Evolutionary conservation across 2,113 vertebrate species (phyloP), one percentile per base, ranked within the genome.

Genomic region (Microtus richardsoni): DNA sequence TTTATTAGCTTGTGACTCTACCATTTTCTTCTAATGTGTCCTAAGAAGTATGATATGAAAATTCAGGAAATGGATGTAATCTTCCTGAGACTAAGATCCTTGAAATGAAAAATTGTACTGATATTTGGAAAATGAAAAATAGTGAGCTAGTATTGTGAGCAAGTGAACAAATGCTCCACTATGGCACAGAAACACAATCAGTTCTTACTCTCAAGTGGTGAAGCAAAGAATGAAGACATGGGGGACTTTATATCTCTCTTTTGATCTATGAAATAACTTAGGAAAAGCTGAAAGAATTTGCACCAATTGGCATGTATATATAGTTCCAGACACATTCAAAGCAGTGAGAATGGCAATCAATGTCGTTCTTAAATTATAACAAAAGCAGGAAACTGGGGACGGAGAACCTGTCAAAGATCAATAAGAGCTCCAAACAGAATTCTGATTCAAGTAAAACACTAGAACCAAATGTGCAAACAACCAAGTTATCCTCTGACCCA

Each of bases 51-150:
- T 86, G 79, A 79, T 54, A 94, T 44, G 70, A 96, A 85, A 58
- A 85, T 95, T 97, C 78, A 93, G 97, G 78, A 91, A 54, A 95
- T 60, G 93, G 30, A 96, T 54, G 97, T 91, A 95, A 36, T 97
- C 97, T 98, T 95, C 97, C 98, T 84, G 96, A 96, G 86, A 91
- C 62, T 93, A 94, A 96, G 70, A 83, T 93, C 96, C 90, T 97
- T 93, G n/a, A 96, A 98, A 98, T 97, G 94, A 98, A 21, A 93
- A 98, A 98, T 54, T 49, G 87, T 96, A 64, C 44, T 85, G 73
- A 97, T 98, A 96, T 95, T 97, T 80, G 96, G 93, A 92, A 98
- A 98, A 97, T 97, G 95, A 98, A 98, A 98, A 98, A 94, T 52
- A 95, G n/a, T 0, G 0, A 97, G 80, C 78, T 95, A 96, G 89